Evolutionary conservation across 2,113 vertebrate species (phyloP).

Genomic region (Pongo pygmaeus): DNA sequence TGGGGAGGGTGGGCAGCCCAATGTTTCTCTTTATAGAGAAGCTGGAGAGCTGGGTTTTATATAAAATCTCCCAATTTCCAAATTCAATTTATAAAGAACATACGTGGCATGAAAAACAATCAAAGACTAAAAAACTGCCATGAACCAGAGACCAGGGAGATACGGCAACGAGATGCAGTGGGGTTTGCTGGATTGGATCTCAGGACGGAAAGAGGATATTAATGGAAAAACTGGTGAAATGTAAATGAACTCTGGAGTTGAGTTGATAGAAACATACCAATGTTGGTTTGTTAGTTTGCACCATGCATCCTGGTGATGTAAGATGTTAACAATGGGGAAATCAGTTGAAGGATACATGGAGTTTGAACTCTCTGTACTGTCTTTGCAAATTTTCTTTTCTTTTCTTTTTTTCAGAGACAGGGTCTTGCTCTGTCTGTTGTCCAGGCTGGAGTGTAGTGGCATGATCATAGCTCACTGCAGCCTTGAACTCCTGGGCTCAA

Average conservation of each 20-base stretch:
- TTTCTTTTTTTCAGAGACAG: too few relatives aligned
- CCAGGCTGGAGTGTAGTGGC: too few relatives aligned
- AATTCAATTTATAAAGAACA: neutral
- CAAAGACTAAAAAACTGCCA: neutral
- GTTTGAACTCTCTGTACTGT: neutral
- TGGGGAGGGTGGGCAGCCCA: neutral
- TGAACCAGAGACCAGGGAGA: neutral
- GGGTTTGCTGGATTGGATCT: neutral
- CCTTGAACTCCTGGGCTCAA: too few relatives aligned
- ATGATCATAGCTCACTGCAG: too few relatives aligned
- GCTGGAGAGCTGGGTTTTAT: neutral
- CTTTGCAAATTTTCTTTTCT: too few relatives aligned
- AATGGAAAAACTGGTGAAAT: neutral
- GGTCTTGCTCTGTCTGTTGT: too few relatives aligned
- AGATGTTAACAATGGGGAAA: neutral
- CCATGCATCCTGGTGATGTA: rapidly evolving
- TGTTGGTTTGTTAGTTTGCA: neutral
- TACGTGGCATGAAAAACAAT: neutral
- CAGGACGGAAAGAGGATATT: neutral
- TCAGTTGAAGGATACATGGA: rapidly evolving
- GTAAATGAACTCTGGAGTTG: neutral
- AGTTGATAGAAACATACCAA: rapidly evolving
- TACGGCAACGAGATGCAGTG: rapidly evolving
- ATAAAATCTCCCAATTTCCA: neutral
- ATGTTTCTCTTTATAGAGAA: neutral